phyloP scores from a whole-genome alignment of 53 echinoderm and acorn worm species.

The Echinarachnius parma region DNA sequence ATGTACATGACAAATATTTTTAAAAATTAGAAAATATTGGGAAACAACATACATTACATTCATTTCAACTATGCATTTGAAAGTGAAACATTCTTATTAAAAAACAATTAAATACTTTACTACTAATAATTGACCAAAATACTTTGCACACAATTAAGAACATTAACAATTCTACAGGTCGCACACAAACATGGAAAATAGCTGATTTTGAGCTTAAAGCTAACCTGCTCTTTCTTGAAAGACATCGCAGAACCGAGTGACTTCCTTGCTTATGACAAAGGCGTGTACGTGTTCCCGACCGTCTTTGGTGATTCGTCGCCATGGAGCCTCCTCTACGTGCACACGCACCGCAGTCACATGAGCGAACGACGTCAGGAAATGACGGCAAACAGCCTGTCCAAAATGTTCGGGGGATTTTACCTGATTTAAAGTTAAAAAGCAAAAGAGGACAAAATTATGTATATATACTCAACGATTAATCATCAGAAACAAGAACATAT shows the following conservation, averaged over 20 bases:
- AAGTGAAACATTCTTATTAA: no score
- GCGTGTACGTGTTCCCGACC: conserved; percentile 66
- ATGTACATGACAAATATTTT: no score
- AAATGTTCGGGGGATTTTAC: conserved; percentile 63
- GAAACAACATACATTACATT: no score
- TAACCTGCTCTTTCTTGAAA: conserved; percentile 55
- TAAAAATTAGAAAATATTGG: no score
- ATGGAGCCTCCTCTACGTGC: conserved; percentile 61
- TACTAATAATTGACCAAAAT: no score
- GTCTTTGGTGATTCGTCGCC: conserved; percentile 57
- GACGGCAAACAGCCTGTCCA: conserved; percentile 60
- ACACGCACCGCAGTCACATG: conserved; percentile 47
- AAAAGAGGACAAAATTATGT: no score
- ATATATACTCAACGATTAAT: no score
- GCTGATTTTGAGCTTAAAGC: background rate
- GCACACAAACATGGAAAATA: background rate
- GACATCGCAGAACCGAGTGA: conserved; percentile 48
- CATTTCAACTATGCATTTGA: no score
- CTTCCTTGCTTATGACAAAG: conserved; percentile 49
- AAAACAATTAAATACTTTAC: no score
- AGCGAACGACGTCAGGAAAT: conserved; percentile 54
- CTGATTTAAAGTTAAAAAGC: no score
- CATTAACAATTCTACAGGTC: background rate
- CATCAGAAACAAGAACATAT: no score
- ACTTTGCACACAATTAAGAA: no score